These are phyloP conservation scores for Isaurus tuberculatus DNA, from an alignment of 92 coral and sea anemone species.

Conservation along the genomic window DNA sequence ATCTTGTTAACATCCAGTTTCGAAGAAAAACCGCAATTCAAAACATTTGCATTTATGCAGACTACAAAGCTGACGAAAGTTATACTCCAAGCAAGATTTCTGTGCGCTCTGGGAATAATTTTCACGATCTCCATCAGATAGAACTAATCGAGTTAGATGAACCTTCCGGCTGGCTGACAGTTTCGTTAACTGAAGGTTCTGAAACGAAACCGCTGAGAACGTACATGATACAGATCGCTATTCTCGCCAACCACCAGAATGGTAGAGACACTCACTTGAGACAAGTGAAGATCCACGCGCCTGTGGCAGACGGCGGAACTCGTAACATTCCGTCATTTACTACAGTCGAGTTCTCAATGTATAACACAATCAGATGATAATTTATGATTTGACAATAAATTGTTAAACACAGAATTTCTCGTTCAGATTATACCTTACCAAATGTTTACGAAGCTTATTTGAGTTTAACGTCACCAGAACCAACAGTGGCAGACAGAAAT, in stretches of 20 bases:
- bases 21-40: constrained; percentile 93
- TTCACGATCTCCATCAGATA: constrained; percentile 94
- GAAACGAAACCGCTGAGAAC: constrained; percentile 83
- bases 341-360: constrained; percentile 96
- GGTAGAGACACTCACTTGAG: constrained; percentile 99
- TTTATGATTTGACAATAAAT: not conserved
- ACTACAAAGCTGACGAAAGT: constrained; percentile 98
- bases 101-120: constrained; percentile 89
- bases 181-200: constrained; percentile 69
- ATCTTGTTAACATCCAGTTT: constrained; percentile 93
- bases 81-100: constrained; percentile 99
- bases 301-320: constrained; percentile 78
- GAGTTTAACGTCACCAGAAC: too few species aligned
- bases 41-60: constrained; percentile 90
- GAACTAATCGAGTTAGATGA: constrained; percentile 92
- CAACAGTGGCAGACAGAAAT: too few species aligned
- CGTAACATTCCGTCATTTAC: constrained; percentile 90
- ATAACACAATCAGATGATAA: constrained; percentile 75
- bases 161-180: constrained; percentile 95
- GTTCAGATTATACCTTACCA: too few species aligned
- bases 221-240: constrained; percentile 93
- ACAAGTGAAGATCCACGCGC: constrained; percentile 97
- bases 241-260: constrained; percentile 94
- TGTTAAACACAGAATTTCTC: too few species aligned
- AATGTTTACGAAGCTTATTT: too few species aligned